Conservation (phyloP, 2,113 vertebrate genomes). For the Pomatorhinus ruficollis region DNA sequence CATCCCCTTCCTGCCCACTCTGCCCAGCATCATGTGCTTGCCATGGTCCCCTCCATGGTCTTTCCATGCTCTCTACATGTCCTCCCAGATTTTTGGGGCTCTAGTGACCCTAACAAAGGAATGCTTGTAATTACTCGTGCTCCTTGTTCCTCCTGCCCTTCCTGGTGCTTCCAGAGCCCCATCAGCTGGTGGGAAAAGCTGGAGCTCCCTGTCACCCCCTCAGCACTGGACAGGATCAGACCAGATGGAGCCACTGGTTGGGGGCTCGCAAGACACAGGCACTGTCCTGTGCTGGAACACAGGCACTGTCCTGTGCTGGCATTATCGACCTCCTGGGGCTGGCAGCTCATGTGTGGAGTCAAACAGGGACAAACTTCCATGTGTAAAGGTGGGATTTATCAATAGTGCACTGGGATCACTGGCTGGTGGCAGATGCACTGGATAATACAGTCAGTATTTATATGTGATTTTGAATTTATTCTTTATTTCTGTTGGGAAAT, state of each 20-base stretch:
- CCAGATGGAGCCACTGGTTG: background rate
- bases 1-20: background rate
- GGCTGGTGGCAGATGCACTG: background rate
- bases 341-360: background rate
- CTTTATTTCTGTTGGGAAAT: background rate
- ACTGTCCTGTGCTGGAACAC: accelerated
- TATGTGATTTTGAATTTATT: background rate
- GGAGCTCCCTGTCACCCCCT: background rate
- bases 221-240: background rate
- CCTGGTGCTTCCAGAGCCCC: background rate
- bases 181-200: background rate
- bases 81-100: background rate
- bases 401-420: background rate
- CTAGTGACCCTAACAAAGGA: background rate
- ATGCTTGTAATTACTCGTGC: background rate
- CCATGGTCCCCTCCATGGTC: background rate
- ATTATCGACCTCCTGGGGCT: accelerated
- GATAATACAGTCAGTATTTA: background rate
- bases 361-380: background rate
- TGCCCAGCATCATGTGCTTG: background rate
- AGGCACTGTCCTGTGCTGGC: accelerated
- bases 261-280: accelerated
- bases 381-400: background rate
- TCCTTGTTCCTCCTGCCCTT: background rate
- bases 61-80: accelerated